Conservation (phyloP, 30 jellyfish, hydroid and myxozoan genomes). For the Turritopsis rubra region DNA sequence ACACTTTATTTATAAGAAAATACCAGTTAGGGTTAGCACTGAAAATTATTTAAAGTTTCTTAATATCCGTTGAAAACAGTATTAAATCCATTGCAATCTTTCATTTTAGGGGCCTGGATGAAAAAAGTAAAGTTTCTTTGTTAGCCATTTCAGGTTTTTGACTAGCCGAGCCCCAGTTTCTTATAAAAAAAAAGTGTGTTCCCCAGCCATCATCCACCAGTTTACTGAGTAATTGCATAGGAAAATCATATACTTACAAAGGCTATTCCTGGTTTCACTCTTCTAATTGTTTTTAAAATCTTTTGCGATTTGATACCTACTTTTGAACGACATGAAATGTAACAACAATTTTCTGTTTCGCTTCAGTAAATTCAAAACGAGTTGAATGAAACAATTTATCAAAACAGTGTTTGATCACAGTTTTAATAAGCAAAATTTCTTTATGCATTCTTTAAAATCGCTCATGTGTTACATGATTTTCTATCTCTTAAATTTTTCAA, state of each 20-base stretch:
- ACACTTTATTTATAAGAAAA: too few species aligned
- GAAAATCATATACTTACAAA: not conserved
- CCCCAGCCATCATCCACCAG: too few species aligned
- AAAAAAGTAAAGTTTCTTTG: too few species aligned
- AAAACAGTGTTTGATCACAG: not conserved
- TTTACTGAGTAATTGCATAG: too few species aligned
- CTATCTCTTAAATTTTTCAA: not conserved
- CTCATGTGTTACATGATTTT: not conserved
- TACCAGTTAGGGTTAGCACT: too few species aligned
- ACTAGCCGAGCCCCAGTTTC: too few species aligned
- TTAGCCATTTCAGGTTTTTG: too few species aligned
- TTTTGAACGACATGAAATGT: not conserved
- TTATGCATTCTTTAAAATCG: not conserved
- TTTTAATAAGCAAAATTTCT: not conserved
- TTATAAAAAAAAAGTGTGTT: too few species aligned
- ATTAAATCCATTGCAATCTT: too few species aligned
- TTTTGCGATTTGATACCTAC: not conserved
- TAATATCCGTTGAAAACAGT: too few species aligned
- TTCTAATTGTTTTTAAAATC: not conserved
- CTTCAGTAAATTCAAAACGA: not conserved
- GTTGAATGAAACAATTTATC: not conserved
- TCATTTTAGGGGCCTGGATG: too few species aligned
- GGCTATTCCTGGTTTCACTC: not conserved
- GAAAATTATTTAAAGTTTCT: too few species aligned
- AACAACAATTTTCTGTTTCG: not conserved